These are phyloP conservation scores for Pemphigus obesinymphae DNA, from an alignment of 1,140 invertebrate genomes.

Conservation along the genomic window DNA sequence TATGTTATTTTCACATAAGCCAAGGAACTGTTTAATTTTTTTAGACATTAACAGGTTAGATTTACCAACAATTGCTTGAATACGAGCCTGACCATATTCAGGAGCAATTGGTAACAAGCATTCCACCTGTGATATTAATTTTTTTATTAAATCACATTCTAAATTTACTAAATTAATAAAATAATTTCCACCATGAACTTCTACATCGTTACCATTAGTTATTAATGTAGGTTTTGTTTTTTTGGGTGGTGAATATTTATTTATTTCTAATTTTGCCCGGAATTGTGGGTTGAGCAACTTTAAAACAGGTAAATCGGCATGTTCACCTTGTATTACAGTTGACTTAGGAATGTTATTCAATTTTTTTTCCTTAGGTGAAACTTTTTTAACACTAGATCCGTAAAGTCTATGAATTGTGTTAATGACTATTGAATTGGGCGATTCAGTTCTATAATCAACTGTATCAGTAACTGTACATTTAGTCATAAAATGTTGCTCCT, in stretches of 20 bases:
- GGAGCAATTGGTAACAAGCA: slow-evolving; percentile 25
- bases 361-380: slow-evolving; percentile 12
- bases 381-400: slow-evolving; percentile 35
- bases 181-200: not conserved
- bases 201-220: not conserved
- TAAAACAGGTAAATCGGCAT: slow-evolving; percentile 28
- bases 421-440: slow-evolving; percentile 15
- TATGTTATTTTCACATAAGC: slow-evolving; percentile 33
- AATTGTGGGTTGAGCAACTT: slow-evolving; percentile 34
- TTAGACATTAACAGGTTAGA: slow-evolving; percentile 31
- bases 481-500: slow-evolving; percentile 14
- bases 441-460: slow-evolving; percentile 33
- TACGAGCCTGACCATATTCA: slow-evolving; percentile 31
- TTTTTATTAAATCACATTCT: slow-evolving; percentile 32
- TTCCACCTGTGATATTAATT: slow-evolving; percentile 29
- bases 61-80: slow-evolving; percentile 33
- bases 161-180: slow-evolving; percentile 34
- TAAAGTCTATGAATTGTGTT: slow-evolving; percentile 38
- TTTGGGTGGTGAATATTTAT: not conserved
- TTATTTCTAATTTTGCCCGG: slow-evolving; percentile 24
- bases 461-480: slow-evolving; percentile 33
- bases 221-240: not conserved
- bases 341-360: slow-evolving; percentile 28
- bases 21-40: slow-evolving; percentile 37
- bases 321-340: slow-evolving; percentile 15